Conservation (phyloP, 2,113 vertebrate species). For the Symphodus melops region DNA sequence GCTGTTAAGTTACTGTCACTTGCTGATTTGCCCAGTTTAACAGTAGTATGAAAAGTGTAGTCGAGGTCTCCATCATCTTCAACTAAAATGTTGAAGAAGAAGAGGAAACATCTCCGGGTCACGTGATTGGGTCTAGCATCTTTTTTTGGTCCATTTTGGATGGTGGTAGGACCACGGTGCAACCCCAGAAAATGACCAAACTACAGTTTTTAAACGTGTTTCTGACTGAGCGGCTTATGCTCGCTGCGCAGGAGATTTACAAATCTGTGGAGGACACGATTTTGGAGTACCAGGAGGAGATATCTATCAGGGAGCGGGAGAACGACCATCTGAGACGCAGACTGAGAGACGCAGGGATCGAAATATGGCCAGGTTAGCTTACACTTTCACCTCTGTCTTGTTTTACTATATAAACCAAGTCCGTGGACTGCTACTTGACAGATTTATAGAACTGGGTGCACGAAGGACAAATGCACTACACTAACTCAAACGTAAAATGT, state of each 20-base stretch:
- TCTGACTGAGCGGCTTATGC: slow-evolving; percentile 82
- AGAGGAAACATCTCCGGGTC: slow-evolving; percentile 57
- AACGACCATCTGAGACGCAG: slow-evolving; percentile 81
- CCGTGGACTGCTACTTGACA: not conserved
- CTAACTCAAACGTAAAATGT: too few relatives aligned
- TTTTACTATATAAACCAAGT: not conserved
- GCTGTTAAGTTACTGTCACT: too few relatives aligned
- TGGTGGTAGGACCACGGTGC: slow-evolving; percentile 39
- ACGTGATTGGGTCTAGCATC: slow-evolving; percentile 74
- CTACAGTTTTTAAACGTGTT: slow-evolving; percentile 81
- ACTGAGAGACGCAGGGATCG: slow-evolving; percentile 81
- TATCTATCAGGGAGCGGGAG: slow-evolving; percentile 80
- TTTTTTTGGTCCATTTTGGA: slow-evolving; percentile 75
- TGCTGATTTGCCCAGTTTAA: too few relatives aligned
- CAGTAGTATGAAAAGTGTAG: too few relatives aligned
- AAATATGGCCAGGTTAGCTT: slow-evolving; percentile 82
- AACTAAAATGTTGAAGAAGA: slow-evolving; percentile 5
- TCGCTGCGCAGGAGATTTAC: slow-evolving; percentile 84
- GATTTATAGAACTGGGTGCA: not conserved
- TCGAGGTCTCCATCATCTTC: not conserved
- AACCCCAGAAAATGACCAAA: slow-evolving; percentile 79
- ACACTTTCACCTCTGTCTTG: not conserved
- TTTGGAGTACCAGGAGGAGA: slow-evolving; percentile 83
- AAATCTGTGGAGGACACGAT: slow-evolving; percentile 83
- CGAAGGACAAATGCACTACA: not conserved